A percentile compares a stretch with the other conserved stretches of the same genome.
Conservation (phyloP, 2,888 invertebrate genomes). For the Invenusta paracnida region DNA sequence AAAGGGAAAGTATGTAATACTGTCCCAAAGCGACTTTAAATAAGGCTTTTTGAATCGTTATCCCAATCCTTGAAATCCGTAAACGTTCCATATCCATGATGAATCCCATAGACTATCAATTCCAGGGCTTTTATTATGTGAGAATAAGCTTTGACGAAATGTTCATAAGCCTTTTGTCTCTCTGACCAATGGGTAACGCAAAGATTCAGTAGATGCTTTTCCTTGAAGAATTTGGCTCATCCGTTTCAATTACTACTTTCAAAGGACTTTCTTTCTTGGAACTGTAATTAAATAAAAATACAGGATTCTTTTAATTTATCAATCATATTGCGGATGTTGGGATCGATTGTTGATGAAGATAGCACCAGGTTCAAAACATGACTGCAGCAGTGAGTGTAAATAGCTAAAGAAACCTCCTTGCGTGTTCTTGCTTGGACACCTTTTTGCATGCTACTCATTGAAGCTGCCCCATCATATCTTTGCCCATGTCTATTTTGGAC, state of each 20-base stretch:
- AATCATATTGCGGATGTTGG: background rate
- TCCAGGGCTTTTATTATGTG: background rate
- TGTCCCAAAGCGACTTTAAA: background rate
- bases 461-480: background rate
- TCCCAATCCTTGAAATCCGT: no score
- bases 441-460: background rate
- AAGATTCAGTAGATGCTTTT: background rate
- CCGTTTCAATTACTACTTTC: background rate
- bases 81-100: background rate
- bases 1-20: background rate
- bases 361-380: background rate
- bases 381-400: background rate
- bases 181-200: background rate
- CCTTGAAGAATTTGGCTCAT: background rate
- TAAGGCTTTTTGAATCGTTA: background rate
- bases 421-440: background rate
- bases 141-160: background rate
- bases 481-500: background rate
- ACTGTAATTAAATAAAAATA: background rate
- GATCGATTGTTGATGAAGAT: background rate
- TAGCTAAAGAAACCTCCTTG: background rate
- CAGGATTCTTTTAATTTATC: background rate
- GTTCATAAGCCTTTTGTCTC: background rate
- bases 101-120: background rate
- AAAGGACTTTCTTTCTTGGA: background rate